Evolutionary conservation across 2,797 vertebrate genomes (phyloP).

Genomic region (Sphaeramia orbicularis): DNA sequence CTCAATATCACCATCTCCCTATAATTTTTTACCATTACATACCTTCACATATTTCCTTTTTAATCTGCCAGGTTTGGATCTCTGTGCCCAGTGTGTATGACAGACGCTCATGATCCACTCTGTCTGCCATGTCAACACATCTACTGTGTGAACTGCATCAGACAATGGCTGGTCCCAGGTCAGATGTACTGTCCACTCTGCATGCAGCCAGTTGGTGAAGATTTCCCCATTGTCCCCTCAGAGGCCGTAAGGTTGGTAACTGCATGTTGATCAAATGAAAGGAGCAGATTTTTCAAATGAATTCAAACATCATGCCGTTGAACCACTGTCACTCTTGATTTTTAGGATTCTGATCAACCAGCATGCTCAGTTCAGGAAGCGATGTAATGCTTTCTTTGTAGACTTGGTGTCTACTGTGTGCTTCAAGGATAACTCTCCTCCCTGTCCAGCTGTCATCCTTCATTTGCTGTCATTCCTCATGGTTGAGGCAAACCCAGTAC

Average conservation of each 20-base stretch:
- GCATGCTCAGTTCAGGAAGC: slow-evolving; percentile 87
- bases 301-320: background rate
- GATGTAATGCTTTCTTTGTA: slow-evolving; percentile 94
- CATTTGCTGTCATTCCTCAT: slow-evolving; percentile 90
- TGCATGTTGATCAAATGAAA: background rate
- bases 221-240: slow-evolving; percentile 78
- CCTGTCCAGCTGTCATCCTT: slow-evolving; percentile 83
- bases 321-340: slow-evolving; percentile 17
- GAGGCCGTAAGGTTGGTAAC: slow-evolving; percentile 82
- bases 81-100: slow-evolving; percentile 87
- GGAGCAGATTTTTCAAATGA: fast-evolving
- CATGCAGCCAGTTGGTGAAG: slow-evolving; percentile 68
- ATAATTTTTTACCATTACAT: background rate
- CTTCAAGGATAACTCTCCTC: slow-evolving; percentile 93
- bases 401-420: slow-evolving; percentile 93
- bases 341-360: slow-evolving; percentile 83
- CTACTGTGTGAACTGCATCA: slow-evolving; percentile 89
- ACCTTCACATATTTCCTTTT: background rate
- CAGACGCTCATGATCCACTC: slow-evolving; percentile 87
- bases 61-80: slow-evolving; percentile 79
- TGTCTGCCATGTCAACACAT: slow-evolving; percentile 89
- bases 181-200: slow-evolving; percentile 91
- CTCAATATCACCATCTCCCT: background rate
- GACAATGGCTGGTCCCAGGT: slow-evolving; percentile 80
- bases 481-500: slow-evolving; percentile 66